Evolutionary conservation across 1,140 invertebrate species (phyloP), one percentile per base, ranked within the genome.

Genomic region (Triops longicaudatus): DNA sequence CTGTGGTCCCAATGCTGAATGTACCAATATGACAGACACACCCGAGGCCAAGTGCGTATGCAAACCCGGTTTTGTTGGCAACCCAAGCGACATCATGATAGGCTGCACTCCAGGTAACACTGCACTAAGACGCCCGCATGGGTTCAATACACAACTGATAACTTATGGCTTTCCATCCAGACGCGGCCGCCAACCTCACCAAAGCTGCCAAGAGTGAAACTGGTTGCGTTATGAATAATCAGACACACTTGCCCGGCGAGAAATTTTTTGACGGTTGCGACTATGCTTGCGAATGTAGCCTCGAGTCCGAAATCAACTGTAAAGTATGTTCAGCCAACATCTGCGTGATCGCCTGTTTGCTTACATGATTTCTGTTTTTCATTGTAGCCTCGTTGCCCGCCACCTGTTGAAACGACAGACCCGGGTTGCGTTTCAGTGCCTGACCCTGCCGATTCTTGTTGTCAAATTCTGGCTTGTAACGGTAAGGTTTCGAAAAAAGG

Each of bases 211-310:
- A 44, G 10, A 81, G 79, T 71, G 27, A 77, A 4, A 81, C 83
- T 28, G 82, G 81, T 12, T 86, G 85, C 79, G 78, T 81, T 12
- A 81, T 80, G 43, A 82, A 84, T 41, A 83, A 83, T 76, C 80
- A 80, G 27, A 83, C 83, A 1, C 84, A 82, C 79, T 74, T 76
- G 14, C 80, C 82, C 43, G 84, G 84, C 0, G 83, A 83, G 41
- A 81, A 83, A 9, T 84, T 84, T 78, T 82, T 81, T 50, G 82
- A 84, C 63, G 82, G 83, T 27, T 86, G 85, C 78, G 83, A 82
- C 26, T 82, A 81, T 37, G 80, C 81, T 71, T 86, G 85, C 79
- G 79, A 81, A 50, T 86, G 85, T 77, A 82, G 81, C 74, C 80
- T 81, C 43, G 81, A 82, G 50, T 81, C 81, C 14, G 83, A 85